Evolutionary conservation across 1,140 invertebrate species (phyloP), one percentile per base, ranked within the genome.

Genomic region (Hylaeus volcanicus): DNA sequence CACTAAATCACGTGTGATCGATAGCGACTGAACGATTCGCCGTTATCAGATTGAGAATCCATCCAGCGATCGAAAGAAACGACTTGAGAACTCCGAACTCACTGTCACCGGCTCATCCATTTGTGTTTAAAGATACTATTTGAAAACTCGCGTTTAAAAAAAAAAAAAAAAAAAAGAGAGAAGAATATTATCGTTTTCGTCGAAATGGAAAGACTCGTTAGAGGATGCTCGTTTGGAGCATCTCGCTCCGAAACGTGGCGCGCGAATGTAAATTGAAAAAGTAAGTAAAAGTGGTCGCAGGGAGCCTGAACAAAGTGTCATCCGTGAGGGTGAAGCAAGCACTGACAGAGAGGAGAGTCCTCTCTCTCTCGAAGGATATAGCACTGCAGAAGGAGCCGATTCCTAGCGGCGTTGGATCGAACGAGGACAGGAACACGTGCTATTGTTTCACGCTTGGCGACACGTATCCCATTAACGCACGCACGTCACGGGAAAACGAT

Each of bases 261-360:
- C 45, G 14, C 8, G 26, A 72, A 51, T 37, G 14, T 4, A 39
- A 63, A 79, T 63, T 41, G 61, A 45, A 48, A 37, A 41, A 45
- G 1, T 39, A 61, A 77, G 45, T 51, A 58, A 41, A 65, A 80
- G 51, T 43, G 66, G 56, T 69, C 63, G 69, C 69, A 26, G 26
- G 60, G 61, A 78, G 71, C 68, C 70, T 45, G 79, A 66, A 79
- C 60, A 82, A 84, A 88, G 81, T 87, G 87, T 88, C 82, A 82
- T 86, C 80, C 79, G 81, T 77, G 88, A 86, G 81, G 86, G 90
- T 90, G 72, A 78, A 83, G 63, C 82, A 72, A 77, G 83, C 79
- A 91, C 91, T 90, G 87, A 90, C 85, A 79, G 61, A 65, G 69
- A 71, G 77, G 69, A 70, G 74, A 82, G 48, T 77, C 63, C 55